These are phyloP conservation scores for Meghimatium bilineatum DNA, from an alignment of 2,888 invertebrate genomes.

Conservation along the genomic window DNA sequence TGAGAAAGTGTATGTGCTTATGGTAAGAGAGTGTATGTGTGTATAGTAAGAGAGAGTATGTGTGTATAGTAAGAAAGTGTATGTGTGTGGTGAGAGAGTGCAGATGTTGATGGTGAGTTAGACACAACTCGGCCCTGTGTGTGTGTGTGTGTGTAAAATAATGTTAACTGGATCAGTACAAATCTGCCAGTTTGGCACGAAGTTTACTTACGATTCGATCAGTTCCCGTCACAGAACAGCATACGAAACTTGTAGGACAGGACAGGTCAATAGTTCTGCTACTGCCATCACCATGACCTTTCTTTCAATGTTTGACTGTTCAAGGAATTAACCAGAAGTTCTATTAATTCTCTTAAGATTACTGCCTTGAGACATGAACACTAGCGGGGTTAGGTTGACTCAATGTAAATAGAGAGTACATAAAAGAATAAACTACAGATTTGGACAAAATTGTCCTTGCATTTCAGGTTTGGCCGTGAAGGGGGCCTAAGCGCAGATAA, in stretches of 20 bases:
- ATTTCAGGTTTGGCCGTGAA: not conserved
- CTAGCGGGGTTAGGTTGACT: not conserved
- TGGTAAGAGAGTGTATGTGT: not conserved
- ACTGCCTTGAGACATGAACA: too few species aligned
- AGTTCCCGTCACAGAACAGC: too few species aligned
- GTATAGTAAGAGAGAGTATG: slow-evolving; percentile 1
- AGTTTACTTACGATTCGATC: too few species aligned
- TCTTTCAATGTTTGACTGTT: not conserved
- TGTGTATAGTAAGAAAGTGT: not conserved
- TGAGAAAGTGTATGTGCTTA: not conserved
- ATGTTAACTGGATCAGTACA: too few species aligned
- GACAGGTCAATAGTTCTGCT: too few species aligned
- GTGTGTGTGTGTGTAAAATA: not conserved
- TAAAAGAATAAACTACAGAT: not conserved
- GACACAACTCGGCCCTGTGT: too few species aligned
- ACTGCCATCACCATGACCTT: too few species aligned
- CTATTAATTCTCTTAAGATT: not conserved
- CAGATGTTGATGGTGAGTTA: too few species aligned
- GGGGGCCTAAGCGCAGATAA: slow-evolving; percentile 22
- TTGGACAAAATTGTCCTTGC: not conserved
- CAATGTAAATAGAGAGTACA: not conserved
- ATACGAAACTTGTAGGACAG: too few species aligned
- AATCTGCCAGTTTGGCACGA: too few species aligned
- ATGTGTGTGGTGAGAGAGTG: slow-evolving; percentile 13
- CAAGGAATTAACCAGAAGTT: not conserved